These are phyloP conservation scores for Echinometra lucunter DNA, from an alignment of 53 echinoderm and acorn worm species.

Conservation along the genomic window DNA sequence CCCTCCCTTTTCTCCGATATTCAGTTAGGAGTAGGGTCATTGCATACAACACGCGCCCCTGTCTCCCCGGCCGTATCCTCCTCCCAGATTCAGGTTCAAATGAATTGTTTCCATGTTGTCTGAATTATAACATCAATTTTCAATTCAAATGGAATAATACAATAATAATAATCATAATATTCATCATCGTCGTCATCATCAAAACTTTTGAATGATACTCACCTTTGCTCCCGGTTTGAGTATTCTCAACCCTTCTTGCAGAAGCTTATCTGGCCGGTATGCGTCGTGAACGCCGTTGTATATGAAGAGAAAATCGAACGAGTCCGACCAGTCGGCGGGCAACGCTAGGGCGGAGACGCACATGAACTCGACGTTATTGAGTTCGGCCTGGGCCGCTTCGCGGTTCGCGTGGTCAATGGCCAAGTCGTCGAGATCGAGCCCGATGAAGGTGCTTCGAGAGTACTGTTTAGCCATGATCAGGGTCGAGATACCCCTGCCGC, in stretches of 20 bases:
- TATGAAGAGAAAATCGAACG: slow-evolving; percentile 76
- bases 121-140: too few species aligned
- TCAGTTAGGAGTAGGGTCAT: too few species aligned
- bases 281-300: slow-evolving; percentile 75
- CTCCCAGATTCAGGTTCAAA: too few species aligned
- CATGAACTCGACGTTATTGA: slow-evolving; percentile 72
- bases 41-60: too few species aligned
- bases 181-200: neutral
- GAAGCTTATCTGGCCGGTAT: slow-evolving; percentile 59
- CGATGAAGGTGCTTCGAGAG: slow-evolving; percentile 75
- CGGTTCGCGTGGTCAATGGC: slow-evolving; percentile 49
- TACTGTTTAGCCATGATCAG: slow-evolving; percentile 70
- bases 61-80: too few species aligned
- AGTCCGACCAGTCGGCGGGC: slow-evolving; percentile 70
- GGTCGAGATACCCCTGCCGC: slow-evolving; percentile 75
- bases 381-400: slow-evolving; percentile 34
- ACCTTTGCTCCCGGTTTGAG: slow-evolving; percentile 70
- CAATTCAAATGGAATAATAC: too few species aligned
- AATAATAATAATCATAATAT: neutral
- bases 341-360: slow-evolving; percentile 65
- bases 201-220: neutral
- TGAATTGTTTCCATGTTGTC: too few species aligned
- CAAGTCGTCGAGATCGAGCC: slow-evolving; percentile 74
- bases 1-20: too few species aligned
- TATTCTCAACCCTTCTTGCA: slow-evolving; percentile 71